Evolutionary conservation across 1,140 invertebrate genomes (phyloP).

Genomic region (Calephelis virginiensis): DNA sequence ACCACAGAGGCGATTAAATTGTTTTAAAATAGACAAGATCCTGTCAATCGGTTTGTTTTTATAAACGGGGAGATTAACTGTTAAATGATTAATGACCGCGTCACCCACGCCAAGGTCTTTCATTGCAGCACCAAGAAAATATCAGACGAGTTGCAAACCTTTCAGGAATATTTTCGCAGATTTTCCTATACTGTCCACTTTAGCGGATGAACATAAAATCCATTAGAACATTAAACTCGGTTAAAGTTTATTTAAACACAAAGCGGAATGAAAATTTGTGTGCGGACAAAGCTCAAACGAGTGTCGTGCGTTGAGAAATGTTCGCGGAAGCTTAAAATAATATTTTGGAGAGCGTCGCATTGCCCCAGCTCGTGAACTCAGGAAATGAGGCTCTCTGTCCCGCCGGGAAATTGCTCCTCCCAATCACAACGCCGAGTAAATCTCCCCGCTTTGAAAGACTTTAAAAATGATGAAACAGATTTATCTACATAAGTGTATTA

Average conservation of each 20-base stretch:
- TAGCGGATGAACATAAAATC: neutral
- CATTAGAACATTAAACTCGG: constrained; percentile 14
- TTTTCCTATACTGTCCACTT: too few relatives aligned
- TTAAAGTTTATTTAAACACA: constrained; percentile 37
- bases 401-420: constrained; percentile 69
- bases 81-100: too few relatives aligned
- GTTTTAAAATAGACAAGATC: too few relatives aligned
- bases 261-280: constrained; percentile 59
- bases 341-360: constrained; percentile 60
- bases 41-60: too few relatives aligned
- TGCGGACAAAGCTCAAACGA: constrained; percentile 50
- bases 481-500: constrained; percentile 62
- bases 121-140: too few relatives aligned
- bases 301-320: constrained; percentile 62
- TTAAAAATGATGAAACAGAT: constrained; percentile 64
- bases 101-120: too few relatives aligned
- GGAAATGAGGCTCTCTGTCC: constrained; percentile 72
- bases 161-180: too few relatives aligned
- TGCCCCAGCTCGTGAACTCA: constrained; percentile 53
- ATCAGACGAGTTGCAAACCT: too few relatives aligned
- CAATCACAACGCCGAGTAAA: constrained; percentile 67
- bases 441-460: constrained; percentile 60
- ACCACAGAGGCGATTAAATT: too few relatives aligned
- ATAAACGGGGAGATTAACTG: too few relatives aligned
- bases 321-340: constrained; percentile 72